Conservation (phyloP, 2,888 invertebrate species). For the Rugalucina vietnamica region DNA sequence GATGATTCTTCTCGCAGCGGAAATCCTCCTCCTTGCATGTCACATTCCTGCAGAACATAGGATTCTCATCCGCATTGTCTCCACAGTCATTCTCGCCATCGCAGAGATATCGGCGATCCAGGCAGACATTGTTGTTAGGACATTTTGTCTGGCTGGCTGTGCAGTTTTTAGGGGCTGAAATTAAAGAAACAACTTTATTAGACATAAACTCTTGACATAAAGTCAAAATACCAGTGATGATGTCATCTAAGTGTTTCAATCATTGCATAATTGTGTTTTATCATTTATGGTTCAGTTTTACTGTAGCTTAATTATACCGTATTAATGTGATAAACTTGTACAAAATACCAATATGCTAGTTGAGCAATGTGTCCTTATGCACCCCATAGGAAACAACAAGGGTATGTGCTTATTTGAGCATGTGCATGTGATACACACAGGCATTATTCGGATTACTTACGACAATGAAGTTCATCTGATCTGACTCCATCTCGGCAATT, state of each 20-base stretch:
- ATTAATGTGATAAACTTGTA: background rate
- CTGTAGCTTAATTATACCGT: background rate
- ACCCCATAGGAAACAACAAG: too few species aligned
- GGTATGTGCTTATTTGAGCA: too few species aligned
- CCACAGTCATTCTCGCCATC: conserved; percentile 83
- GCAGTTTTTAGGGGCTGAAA: conserved; percentile 75
- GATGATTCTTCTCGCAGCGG: conserved; percentile 77
- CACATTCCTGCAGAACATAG: conserved; percentile 75
- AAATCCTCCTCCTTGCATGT: conserved; percentile 78
- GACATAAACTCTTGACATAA: background rate
- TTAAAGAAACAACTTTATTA: too few species aligned
- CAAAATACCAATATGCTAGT: too few species aligned
- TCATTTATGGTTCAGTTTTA: background rate
- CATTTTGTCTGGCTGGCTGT: conserved; percentile 92
- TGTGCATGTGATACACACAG: too few species aligned
- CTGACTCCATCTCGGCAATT: conserved; percentile 86
- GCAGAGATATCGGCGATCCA: conserved; percentile 79
- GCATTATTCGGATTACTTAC: too few species aligned
- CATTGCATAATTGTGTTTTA: too few species aligned
- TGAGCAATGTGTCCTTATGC: too few species aligned
- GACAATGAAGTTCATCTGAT: conserved; percentile 95
- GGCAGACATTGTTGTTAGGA: conserved; percentile 87
- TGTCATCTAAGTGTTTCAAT: too few species aligned
- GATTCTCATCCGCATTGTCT: conserved; percentile 80
- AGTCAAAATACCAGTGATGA: background rate